These are phyloP conservation scores for Leucopsar rothschildi DNA, from an alignment of 2,113 vertebrate species.

Conservation along the genomic window DNA sequence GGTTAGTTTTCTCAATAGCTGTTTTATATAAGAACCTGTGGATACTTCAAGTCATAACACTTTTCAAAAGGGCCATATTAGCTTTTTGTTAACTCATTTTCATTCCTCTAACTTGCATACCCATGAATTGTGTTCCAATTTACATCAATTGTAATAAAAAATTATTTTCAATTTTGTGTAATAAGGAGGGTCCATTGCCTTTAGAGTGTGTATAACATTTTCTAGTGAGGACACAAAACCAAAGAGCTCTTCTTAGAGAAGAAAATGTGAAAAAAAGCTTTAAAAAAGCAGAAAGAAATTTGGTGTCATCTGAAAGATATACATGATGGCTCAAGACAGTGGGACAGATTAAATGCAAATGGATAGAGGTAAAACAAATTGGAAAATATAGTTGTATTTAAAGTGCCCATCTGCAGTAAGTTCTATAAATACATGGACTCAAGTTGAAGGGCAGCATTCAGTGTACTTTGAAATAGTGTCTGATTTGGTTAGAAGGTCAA, in stretches of 20 bases:
- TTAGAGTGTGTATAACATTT: background rate
- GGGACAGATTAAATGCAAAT: background rate
- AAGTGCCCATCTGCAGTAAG: background rate
- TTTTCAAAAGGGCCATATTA: background rate
- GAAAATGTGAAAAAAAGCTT: background rate
- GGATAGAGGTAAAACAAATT: background rate
- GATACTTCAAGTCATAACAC: background rate
- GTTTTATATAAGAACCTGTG: background rate
- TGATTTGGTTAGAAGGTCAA: background rate
- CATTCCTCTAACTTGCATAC: background rate
- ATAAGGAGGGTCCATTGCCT: background rate
- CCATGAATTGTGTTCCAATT: background rate
- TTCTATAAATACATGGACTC: background rate
- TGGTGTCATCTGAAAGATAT: background rate
- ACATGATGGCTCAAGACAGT: background rate
- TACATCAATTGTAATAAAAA: background rate
- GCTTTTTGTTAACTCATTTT: constrained; percentile 2
- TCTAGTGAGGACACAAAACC: background rate
- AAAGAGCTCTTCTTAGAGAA: background rate
- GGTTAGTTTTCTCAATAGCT: constrained; percentile 2
- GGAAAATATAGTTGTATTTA: background rate
- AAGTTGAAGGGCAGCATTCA: background rate
- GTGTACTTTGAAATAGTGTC: background rate
- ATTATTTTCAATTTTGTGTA: background rate
- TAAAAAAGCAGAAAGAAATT: background rate